Percentiles rank a stretch among this genome's conserved stretches.
These are phyloP conservation scores for Cerastis leucographa DNA, from an alignment of 2,888 invertebrate genomes.

Conservation along the genomic window DNA sequence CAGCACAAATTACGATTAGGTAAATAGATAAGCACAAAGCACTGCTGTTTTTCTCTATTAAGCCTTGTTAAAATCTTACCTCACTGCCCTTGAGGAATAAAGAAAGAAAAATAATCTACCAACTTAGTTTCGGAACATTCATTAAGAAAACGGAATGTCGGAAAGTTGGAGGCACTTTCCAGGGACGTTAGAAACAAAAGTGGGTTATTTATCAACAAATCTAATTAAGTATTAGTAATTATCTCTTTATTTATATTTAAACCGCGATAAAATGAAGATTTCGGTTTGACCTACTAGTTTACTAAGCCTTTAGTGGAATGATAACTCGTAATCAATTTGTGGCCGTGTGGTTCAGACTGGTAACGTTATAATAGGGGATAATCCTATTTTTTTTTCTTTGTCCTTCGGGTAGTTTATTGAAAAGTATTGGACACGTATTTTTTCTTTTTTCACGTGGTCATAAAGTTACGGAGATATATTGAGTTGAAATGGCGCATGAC, in stretches of 20 bases:
- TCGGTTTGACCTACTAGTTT: neutral
- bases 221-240: constrained; percentile 48
- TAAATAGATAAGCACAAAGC: constrained; percentile 73
- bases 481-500: too few species aligned
- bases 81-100: constrained; percentile 63
- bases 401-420: too few species aligned
- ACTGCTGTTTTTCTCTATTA: constrained; percentile 68
- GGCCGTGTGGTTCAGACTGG: neutral
- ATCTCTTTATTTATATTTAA: constrained; percentile 32
- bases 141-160: constrained; percentile 50
- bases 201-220: constrained; percentile 48
- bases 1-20: constrained; percentile 71
- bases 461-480: too few species aligned
- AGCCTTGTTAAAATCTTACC: constrained; percentile 74
- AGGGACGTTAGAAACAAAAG: constrained; percentile 40
- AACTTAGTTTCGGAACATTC: constrained; percentile 51
- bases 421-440: too few species aligned
- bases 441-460: too few species aligned
- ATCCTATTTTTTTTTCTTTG: too few species aligned
- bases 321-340: constrained; percentile 4
- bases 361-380: constrained; percentile 16
- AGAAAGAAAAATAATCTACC: constrained; percentile 61
- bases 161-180: constrained; percentile 46
- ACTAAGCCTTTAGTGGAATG: neutral
- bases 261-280: constrained; percentile 9